These are phyloP conservation scores for Lasioglossum morio DNA, from an alignment of 2,888 invertebrate genomes.

Conservation along the genomic window DNA sequence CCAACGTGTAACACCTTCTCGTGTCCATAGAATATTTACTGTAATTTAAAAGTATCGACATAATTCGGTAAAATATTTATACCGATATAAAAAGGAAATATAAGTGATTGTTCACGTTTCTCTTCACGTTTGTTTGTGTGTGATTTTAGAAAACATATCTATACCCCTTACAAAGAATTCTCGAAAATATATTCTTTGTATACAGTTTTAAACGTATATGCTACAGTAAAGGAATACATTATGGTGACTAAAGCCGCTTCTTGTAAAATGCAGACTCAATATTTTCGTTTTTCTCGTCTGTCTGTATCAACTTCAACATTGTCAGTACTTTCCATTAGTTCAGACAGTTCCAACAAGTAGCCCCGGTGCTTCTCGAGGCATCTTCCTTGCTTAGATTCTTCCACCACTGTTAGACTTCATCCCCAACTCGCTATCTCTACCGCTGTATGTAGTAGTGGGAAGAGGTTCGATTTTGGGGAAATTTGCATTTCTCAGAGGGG, in stretches of 20 bases:
- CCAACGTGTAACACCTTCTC: no score
- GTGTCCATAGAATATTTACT: no score
- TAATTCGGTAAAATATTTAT: constrained; percentile 33
- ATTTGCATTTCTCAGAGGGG: no score
- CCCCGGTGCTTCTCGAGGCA: no score
- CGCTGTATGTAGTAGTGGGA: no score
- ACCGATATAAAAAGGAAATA: constrained; percentile 38
- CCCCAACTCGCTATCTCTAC: no score
- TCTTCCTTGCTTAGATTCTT: no score
- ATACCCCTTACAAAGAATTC: constrained; percentile 44
- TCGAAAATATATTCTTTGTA: constrained; percentile 72
- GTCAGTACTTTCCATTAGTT: constrained; percentile 1
- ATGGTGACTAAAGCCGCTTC: constrained; percentile 64
- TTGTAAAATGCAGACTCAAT: constrained; percentile 64
- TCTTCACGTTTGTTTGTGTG: constrained; percentile 13
- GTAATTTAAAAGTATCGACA: constrained; percentile 28
- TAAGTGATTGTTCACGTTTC: constrained; percentile 34
- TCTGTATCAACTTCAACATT: constrained; percentile 36
- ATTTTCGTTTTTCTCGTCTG: constrained; percentile 33
- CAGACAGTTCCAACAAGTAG: no score
- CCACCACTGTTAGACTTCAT: no score
- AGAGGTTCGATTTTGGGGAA: no score
- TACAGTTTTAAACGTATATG: constrained; percentile 57
- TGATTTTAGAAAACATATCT: constrained; percentile 54
- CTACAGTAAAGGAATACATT: constrained; percentile 65